A percentile compares a stretch with the other conserved stretches of the same genome.
phyloP scores from a whole-genome alignment of 2,888 invertebrate species.

The Unio delphinus region DNA sequence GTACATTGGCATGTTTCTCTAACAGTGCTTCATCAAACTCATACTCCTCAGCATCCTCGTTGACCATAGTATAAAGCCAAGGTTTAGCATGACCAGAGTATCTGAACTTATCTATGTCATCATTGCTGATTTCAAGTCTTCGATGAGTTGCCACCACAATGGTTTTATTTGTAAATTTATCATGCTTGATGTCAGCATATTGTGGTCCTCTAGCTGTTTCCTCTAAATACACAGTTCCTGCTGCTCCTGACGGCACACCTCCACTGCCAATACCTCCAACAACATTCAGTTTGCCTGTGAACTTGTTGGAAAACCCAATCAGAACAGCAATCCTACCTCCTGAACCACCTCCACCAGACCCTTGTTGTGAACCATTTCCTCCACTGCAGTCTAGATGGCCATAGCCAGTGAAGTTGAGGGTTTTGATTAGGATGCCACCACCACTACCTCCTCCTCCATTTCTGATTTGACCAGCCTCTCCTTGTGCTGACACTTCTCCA shows the following conservation, averaged over 20 bases:
- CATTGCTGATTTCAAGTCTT: conserved; percentile 49
- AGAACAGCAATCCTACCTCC: conserved; percentile 53
- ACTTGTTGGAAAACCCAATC: conserved; percentile 46
- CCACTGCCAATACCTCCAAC: conserved; percentile 46
- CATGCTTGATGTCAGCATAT: conserved; percentile 59
- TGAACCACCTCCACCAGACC: conserved; percentile 43
- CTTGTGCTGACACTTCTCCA: conserved; percentile 47
- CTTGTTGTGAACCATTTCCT: conserved; percentile 38
- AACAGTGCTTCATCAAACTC: conserved; percentile 55
- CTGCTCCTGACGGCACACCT: conserved; percentile 50
- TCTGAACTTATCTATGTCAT: conserved; percentile 45
- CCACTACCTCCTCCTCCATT: conserved; percentile 57
- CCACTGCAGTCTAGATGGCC: conserved; percentile 52
- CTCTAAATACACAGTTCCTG: conserved; percentile 56
- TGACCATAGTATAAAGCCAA: conserved; percentile 53
- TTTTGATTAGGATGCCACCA: conserved; percentile 48
- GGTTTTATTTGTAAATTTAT: conserved; percentile 24
- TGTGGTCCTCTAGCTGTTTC: conserved; percentile 58
- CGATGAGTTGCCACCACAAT: conserved; percentile 35
- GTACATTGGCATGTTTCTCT: conserved; percentile 48
- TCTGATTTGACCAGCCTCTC: conserved; percentile 36
- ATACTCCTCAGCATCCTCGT: conserved; percentile 42
- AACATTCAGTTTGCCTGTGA: conserved; percentile 43
- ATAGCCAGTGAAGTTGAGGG: conserved; percentile 56
- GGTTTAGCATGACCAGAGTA: conserved; percentile 51